Conservation (phyloP, 2,797 vertebrate species). For the Discoglossus pictus region DNA sequence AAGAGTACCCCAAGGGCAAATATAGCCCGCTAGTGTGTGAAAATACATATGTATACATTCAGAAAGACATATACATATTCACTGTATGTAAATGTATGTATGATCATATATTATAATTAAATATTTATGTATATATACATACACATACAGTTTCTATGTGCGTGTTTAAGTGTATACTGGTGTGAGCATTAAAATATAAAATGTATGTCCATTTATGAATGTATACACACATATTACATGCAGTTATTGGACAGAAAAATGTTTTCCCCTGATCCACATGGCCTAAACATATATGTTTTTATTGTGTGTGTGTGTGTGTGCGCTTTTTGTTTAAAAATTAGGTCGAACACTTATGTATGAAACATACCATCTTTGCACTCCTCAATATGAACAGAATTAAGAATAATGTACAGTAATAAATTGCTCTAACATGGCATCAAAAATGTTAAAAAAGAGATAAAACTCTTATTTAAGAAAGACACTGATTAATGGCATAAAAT, state of each 20-base stretch:
- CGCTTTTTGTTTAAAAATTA: no score
- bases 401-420: slow-evolving; percentile 36
- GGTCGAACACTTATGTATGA: no score
- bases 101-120: not conserved
- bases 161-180: not conserved
- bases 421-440: slow-evolving; percentile 44
- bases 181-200: not conserved
- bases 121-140: not conserved
- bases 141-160: not conserved
- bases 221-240: no score
- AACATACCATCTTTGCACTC: no score
- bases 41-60: slow-evolving; percentile 39
- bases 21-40: slow-evolving; percentile 2
- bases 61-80: slow-evolving; percentile 16
- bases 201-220: not conserved
- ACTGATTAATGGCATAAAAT: not conserved
- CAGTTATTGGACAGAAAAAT: no score
- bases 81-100: slow-evolving; percentile 24
- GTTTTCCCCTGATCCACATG: no score
- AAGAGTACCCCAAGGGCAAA: not conserved
- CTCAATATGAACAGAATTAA: no score
- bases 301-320: no score
- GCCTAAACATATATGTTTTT: no score
- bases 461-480: no score
- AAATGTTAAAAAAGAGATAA: slow-evolving; percentile 2